Base-by-base conservation (phyloP, 2,113 vertebrate species). In the Indicator maculatus region DNA sequence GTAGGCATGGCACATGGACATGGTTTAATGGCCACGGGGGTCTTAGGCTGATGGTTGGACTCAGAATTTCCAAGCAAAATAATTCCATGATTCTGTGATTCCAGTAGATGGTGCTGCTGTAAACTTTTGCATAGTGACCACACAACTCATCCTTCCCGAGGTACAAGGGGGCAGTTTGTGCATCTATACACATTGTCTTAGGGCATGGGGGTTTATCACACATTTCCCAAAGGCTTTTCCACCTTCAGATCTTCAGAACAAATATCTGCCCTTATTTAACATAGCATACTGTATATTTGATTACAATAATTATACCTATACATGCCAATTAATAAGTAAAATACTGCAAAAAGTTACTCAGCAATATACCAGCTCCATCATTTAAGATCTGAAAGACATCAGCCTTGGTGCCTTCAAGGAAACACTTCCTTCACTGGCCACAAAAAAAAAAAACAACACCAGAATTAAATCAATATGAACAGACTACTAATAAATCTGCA, bases 41-140 rank as follows among this genome's bases (percentile, higher is more conserved):
- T 52, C 50, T 52, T 52, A 52, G 50, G 50, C 13, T 52, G 23
- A 24, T 19, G 15, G 41, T 44, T 44, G 47, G 47, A 47, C 47
- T 47, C 47, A 12, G 21, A 52, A 26, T 13, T 52, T 52, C 50
- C 50, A 52, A 52, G 6, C 50, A 52, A 52, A 52, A 52, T 23
- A 13, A 13, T 24, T 52, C 23, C 13, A 26, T 13, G 50, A 26
- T 52, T 52, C 50, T 26, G 23, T 52, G 50, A 24, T 38, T 19
- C 96, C 97, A 12, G 86, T 56, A 97, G 97, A 91, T 96, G 97
- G 96, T 88, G 96, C 96, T 97, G 91, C 86, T 92, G 96, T 4
- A 91, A 97, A 61, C 89, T 59, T 65, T 75, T 75, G 69, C 19
- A 6, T 24, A 61, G 1, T 44, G 28, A 8, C 0, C 53, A 0